These are phyloP conservation scores for Tanytarsus gracilentus DNA, from an alignment of 2,888 invertebrate species.

Conservation along the genomic window DNA sequence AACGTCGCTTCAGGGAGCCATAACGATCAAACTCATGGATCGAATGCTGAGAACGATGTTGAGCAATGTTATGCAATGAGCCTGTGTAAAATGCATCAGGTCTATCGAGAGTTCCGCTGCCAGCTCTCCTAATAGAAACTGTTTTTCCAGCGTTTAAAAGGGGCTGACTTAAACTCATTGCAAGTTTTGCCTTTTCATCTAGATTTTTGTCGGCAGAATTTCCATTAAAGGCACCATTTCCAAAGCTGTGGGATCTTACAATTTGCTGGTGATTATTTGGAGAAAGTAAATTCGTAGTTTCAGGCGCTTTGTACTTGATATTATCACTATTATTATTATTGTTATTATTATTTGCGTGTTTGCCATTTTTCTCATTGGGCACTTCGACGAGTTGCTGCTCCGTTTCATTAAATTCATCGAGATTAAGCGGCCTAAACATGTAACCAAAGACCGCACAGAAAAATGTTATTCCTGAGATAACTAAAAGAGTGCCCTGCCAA, in stretches of 20 bases:
- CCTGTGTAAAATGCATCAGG: slow-evolving; percentile 82
- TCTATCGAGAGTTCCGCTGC: slow-evolving; percentile 70
- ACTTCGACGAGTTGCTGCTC: too few species aligned
- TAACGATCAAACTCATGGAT: slow-evolving; percentile 42
- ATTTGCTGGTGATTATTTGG: slow-evolving; percentile 28
- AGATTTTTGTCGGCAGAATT: slow-evolving; percentile 29
- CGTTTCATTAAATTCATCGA: slow-evolving; percentile 30
- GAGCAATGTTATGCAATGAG: slow-evolving; percentile 48
- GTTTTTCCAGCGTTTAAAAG: slow-evolving; percentile 54
- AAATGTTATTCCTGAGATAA: slow-evolving; percentile 52
- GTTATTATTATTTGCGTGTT: too few species aligned
- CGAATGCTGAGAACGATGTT: slow-evolving; percentile 47
- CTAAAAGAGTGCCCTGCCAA: slow-evolving; percentile 53
- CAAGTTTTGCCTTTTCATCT: slow-evolving; percentile 45
- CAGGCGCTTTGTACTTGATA: not conserved
- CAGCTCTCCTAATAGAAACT: slow-evolving; percentile 54
- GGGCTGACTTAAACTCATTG: slow-evolving; percentile 65
- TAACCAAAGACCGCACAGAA: slow-evolving; percentile 83
- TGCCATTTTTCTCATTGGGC: not conserved
- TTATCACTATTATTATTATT: slow-evolving; percentile 24
- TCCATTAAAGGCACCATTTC: slow-evolving; percentile 25
- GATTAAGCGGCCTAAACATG: slow-evolving; percentile 74
- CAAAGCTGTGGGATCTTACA: slow-evolving; percentile 34
- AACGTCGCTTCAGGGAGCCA: slow-evolving; percentile 40
- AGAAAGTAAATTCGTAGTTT: slow-evolving; percentile 31